Evolutionary conservation across 1,140 invertebrate genomes (phyloP), one percentile per base, ranked within the genome.

Genomic region (Solenopsis fugax): DNA sequence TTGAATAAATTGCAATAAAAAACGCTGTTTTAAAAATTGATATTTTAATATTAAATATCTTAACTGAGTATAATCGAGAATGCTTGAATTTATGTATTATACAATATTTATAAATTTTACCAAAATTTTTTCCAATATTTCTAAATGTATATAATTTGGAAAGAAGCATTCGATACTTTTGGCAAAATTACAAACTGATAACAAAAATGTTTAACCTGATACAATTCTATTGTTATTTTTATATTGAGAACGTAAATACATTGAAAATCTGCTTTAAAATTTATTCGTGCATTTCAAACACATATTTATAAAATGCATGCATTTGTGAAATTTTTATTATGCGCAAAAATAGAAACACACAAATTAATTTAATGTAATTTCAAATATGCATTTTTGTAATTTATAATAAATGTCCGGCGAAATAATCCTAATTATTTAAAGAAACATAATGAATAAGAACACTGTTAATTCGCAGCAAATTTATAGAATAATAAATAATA

Each of bases 301-400:
- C 10, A 7, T n/a, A 67, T 80, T 67, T 41, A 64, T 34, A 50
- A 65, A 77, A 48, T n/a, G 24, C 12, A 21, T 24, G 41, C 37
- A 62, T 65, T 54, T 52, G 13, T 45, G 13, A 56, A 80, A 80
- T 69, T 1, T 67, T 4, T 24, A 37, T 13, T 29, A 13, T 13
- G 21, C 2, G 16, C 9, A 54, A 69, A 69, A 54, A 54, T n/a
- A 54, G n/a, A 37, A 16, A 12, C 6, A 13, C n/a, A 10, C n/a
- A 9, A 37, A 76, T 78, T 65, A 80, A 64, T 50, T 52, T 78
- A 41, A 41, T 54, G n/a, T n/a, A n/a, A n/a, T n/a, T 41, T 80
- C 13, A 65, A 21, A 24, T 45, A 24, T 13, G 72, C 54, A 58
- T 60, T 58, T 9, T 7, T 58, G 10, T 45, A 78, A 67, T 54